Conservation (phyloP, 92 coral and sea anemone species). For the Zoanthus sansibaricus region DNA sequence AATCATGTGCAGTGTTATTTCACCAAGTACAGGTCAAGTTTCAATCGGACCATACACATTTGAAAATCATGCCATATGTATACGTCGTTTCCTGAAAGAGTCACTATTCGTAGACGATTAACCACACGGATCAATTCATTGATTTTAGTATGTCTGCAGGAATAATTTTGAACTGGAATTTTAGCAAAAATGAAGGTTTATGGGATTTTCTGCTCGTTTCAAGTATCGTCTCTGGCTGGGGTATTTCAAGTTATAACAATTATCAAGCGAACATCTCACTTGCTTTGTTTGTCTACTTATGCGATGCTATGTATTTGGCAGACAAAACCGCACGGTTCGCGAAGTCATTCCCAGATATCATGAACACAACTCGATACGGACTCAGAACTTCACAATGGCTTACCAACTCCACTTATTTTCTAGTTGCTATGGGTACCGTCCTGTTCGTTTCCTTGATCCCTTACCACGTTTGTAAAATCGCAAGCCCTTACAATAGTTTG, state of each 20-base stretch:
- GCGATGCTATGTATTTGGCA: constrained; percentile 50
- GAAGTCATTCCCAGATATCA: constrained; percentile 22
- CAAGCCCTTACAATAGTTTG: constrained; percentile 12
- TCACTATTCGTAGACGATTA: background rate
- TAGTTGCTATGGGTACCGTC: background rate
- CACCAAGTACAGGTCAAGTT: background rate
- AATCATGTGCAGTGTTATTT: background rate
- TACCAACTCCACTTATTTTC: background rate
- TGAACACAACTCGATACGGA: background rate
- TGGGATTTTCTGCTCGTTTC: constrained; percentile 53
- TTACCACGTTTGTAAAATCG: constrained; percentile 33
- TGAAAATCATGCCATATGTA: constrained; percentile 8
- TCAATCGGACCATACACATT: background rate
- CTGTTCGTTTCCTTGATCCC: background rate
- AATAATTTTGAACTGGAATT: background rate
- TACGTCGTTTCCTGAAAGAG: background rate
- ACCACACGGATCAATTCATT: no score
- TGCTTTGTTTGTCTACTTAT: constrained; percentile 57
- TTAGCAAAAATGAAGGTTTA: background rate
- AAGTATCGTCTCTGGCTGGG: constrained; percentile 39
- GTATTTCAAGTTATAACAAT: constrained; percentile 26
- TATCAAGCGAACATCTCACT: constrained; percentile 29
- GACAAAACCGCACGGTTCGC: constrained; percentile 50
- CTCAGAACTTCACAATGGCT: constrained; percentile 14
- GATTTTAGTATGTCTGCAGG: no score